Evolutionary conservation across 1,140 invertebrate genomes (phyloP), one percentile per base, ranked within the genome.

Genomic region (Pseudomyrmex flavicornis): DNA sequence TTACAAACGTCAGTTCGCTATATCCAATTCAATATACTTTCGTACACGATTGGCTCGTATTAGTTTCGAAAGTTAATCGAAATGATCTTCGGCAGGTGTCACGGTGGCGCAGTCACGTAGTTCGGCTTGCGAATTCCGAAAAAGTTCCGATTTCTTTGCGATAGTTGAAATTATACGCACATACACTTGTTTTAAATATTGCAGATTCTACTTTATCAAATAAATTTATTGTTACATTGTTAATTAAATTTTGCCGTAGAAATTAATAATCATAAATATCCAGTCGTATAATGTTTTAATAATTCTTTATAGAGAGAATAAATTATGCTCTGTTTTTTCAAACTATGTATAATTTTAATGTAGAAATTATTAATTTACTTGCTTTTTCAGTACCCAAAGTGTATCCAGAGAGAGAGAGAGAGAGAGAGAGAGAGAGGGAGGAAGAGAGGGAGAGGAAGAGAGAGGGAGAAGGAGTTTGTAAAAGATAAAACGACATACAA

Each of bases 21-120:
- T 66, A 59, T 20, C 66, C 76, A 35, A 80, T 70, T 54, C 76
- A 80, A 80, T 80, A 80, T 80, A 59, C 54, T 44, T 1, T 22
- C 20, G 76, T 59, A 20, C 4, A 35, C 44, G 76, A 80, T 80
- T 72, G 76, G 66, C 22, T 70, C 66, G 66, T 80, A 80, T 72
- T 80, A 80, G 76, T 80, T 80, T 80, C 66, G 66, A 80, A 80
- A 80, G 76, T 80, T 80, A 80, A 80, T 80, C 76, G 76, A 59
- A 59, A 56, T 44, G 76, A 80, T 80, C 76, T 59, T 72, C 76
- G 76, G 76, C 76, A 80, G 76, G 76, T 80, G 76, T 72, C 66
- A 79, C 65, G 76, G 15, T 17, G 76, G 65, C 65, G 52, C 65
- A 58, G 35, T 79, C 76, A 80, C 76, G 76, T 79, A 79, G 2